Evolutionary conservation across 23 tunicate genomes (phyloP), one percentile per base, ranked within the genome.

Genomic region (Botrylloides violaceus): DNA sequence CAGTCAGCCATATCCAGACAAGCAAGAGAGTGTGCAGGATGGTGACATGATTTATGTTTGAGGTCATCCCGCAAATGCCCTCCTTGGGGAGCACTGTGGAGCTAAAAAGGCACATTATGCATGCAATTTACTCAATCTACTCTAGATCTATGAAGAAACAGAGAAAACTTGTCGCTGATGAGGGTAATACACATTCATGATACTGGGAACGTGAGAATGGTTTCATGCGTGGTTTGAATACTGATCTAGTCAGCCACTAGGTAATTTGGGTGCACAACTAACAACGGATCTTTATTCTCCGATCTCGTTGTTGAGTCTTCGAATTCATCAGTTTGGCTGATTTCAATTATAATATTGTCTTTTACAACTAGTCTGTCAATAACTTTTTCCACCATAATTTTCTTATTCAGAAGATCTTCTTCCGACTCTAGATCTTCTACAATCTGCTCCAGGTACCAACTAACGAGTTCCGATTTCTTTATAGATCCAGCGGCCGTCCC

Each of bases 221-320:
- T n/a, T n/a, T n/a, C n/a, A n/a, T n/a, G n/a, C n/a, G n/a, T n/a
- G n/a, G n/a, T n/a, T n/a, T n/a, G n/a, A n/a, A n/a, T n/a, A n/a
- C n/a, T n/a, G n/a, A 43, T 43, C 72, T 61, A 88, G 43, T 83
- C 90, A 19, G 87, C 96, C 22, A 88, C 65, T 22, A 74, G 64
- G 66, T 95, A 95, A 49, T 95, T 87, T 0, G 99, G 99, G 39
- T 95, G 99, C 27, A 87, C 99, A 55, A 95, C 99, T 4, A 77
- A 61, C 34, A 95, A 56, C 15, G 73, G 71, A 26, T 83, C 76
- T 21, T 74, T 77, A 38, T 79, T 84, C 19, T 77, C 64, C 2
- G 50, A 36, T 65, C 72, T 77, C 22, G 34, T 5, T 6, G 77
- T 20, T 22, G 80, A 83, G 4, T 66, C 65, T 21, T 79, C 84